These are phyloP conservation scores for Acrocyrtus sp. DNA, from an alignment of 2,888 invertebrate genomes.

Conservation along the genomic window DNA sequence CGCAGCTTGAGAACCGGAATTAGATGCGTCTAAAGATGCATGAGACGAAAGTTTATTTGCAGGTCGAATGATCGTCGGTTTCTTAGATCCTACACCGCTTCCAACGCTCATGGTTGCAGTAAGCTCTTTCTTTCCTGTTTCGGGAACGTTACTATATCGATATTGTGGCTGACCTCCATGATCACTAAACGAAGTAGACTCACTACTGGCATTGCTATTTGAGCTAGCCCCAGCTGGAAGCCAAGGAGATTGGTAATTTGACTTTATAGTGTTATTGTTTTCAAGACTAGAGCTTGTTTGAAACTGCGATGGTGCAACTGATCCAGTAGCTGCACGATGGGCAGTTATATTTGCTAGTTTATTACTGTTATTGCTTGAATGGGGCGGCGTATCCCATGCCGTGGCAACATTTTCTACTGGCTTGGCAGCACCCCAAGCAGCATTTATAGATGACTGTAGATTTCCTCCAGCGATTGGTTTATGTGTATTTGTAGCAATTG, in stretches of 20 bases:
- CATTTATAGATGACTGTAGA: constrained; percentile 5
- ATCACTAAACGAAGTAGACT: constrained; percentile 24
- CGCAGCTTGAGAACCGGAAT: constrained; percentile 18
- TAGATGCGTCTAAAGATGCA: constrained; percentile 24
- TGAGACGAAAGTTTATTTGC: constrained; percentile 35
- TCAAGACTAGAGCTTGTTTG: constrained; percentile 39
- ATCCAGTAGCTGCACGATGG: background rate
- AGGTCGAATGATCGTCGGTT: constrained; percentile 54
- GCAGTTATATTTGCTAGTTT: background rate
- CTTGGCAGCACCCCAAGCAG: constrained; percentile 24
- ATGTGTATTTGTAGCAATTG: constrained; percentile 15
- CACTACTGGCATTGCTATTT: constrained; percentile 38
- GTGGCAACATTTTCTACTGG: constrained; percentile 2
- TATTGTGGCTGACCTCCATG: constrained; percentile 10
- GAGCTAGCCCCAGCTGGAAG: constrained; percentile 29
- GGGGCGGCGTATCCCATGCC: constrained; percentile 13
- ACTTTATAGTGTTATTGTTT: constrained; percentile 39
- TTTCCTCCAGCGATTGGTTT: background rate
- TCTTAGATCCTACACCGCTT: constrained; percentile 4
- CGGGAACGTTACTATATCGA: constrained; percentile 41
- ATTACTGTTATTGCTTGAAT: background rate
- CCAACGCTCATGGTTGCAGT: constrained; percentile 31
- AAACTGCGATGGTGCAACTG: background rate
- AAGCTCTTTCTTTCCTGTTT: constrained; percentile 34
- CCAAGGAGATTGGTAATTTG: constrained; percentile 36